These are phyloP conservation scores for Cheumatopsyche charites DNA, from an alignment of 1,140 invertebrate genomes.

Conservation along the genomic window DNA sequence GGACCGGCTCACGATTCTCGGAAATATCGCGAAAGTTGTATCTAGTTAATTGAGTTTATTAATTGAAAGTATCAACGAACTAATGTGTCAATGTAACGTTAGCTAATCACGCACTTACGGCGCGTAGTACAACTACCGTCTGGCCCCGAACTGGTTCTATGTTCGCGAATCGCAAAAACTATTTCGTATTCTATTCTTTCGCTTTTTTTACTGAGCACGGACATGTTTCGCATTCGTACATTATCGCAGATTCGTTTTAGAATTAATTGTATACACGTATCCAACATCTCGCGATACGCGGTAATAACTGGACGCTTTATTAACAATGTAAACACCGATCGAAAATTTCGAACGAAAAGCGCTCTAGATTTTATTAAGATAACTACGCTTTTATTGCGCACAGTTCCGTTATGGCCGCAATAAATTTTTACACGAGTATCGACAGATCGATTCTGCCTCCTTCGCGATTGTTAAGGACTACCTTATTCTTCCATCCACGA, in stretches of 20 bases:
- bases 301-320: neutral
- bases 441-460: no score
- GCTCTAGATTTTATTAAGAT: slow-evolving; percentile 17
- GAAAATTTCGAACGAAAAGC: neutral
- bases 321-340: slow-evolving; percentile 13
- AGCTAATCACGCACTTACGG: slow-evolving; percentile 16
- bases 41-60: slow-evolving; percentile 16
- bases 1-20: neutral
- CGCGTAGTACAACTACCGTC: slow-evolving; percentile 1
- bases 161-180: slow-evolving; percentile 7
- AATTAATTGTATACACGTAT: neutral
- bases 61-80: slow-evolving; percentile 18
- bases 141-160: neutral
- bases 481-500: no score
- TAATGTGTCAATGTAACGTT: slow-evolving; percentile 21
- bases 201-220: neutral
- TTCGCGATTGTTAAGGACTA: no score
- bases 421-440: neutral
- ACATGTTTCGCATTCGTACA: no score
- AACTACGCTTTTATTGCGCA: slow-evolving; percentile 4
- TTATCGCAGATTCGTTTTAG: neutral
- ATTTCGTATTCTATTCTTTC: neutral
- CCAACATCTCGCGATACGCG: neutral
- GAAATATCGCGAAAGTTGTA: slow-evolving; percentile 14
- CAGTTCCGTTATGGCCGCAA: neutral